Evolutionary conservation across 2,797 vertebrate genomes (phyloP).

Genomic region (Taeniopygia guttata): DNA sequence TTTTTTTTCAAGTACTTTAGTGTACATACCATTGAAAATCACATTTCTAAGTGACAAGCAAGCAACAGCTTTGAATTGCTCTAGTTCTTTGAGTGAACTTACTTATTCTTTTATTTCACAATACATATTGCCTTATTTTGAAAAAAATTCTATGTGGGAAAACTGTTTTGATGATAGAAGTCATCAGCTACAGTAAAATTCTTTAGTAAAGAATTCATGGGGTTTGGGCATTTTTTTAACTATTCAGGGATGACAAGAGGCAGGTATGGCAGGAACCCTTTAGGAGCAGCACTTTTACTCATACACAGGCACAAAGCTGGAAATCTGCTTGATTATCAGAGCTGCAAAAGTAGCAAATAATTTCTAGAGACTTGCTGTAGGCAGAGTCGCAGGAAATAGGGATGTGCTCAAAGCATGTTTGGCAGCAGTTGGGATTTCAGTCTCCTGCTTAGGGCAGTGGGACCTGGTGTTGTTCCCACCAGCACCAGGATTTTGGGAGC

Average conservation of each 20-base stretch:
- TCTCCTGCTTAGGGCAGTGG: not conserved
- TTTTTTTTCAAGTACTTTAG: not conserved
- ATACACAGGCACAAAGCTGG: not conserved
- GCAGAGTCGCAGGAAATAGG: not conserved
- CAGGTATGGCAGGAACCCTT: not conserved
- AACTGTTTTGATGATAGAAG: conserved; percentile 5
- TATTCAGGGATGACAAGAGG: not conserved
- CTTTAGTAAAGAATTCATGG: not conserved
- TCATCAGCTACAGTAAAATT: not conserved
- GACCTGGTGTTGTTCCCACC: not conserved
- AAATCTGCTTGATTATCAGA: conserved; percentile 15
- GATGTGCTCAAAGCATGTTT: not conserved
- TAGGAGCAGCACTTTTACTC: not conserved
- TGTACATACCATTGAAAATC: not conserved
- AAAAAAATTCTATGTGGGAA: not conserved
- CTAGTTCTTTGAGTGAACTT: not conserved
- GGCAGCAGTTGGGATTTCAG: not conserved
- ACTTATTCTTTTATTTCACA: conserved; percentile 9
- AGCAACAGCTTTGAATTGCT: not conserved
- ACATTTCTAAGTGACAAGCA: not conserved
- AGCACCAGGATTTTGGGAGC: fast-evolving
- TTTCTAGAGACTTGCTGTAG: not conserved
- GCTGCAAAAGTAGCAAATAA: not conserved
- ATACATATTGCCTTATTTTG: conserved; percentile 13
- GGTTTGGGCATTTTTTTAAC: not conserved